These are phyloP conservation scores for Megalops cyprinoides DNA, from an alignment of 2,797 vertebrate genomes.

Conservation along the genomic window DNA sequence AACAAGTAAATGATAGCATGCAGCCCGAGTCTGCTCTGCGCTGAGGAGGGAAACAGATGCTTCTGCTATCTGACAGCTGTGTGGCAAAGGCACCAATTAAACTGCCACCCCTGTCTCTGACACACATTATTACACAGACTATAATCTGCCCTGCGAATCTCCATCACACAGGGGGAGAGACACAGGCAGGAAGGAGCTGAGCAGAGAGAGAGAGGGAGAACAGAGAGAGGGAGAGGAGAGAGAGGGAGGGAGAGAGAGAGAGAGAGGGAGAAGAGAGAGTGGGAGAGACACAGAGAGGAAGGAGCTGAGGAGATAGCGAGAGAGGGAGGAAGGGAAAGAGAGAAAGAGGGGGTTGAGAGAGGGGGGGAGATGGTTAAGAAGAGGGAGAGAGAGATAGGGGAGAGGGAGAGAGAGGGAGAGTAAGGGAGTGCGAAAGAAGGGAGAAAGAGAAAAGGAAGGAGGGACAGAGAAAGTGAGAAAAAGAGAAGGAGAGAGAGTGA, in stretches of 20 bases:
- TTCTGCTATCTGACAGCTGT: conserved; percentile 68
- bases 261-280: not conserved
- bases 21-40: not conserved
- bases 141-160: conserved; percentile 61
- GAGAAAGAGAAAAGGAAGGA: not conserved
- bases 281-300: conserved; percentile 40
- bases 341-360: not conserved
- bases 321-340: conserved; percentile 40
- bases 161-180: conserved; percentile 45
- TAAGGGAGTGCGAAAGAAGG: too few relatives aligned
- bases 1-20: conserved; percentile 27
- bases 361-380: not conserved
- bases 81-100: conserved; percentile 66
- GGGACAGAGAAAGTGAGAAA: not conserved
- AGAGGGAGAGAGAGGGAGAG: conserved; percentile 40
- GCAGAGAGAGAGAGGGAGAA: not conserved
- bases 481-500: not conserved
- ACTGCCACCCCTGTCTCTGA: conserved; percentile 57
- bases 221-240: not conserved
- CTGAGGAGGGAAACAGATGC: conserved; percentile 64
- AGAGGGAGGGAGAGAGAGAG: not conserved
- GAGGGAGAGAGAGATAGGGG: not conserved
- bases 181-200: conserved; percentile 32
- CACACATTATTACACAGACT: conserved; percentile 64
- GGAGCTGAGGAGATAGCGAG: too few relatives aligned